Percentiles rank a stretch among this genome's conserved stretches.
Conservation (phyloP, 2,113 vertebrate species). For the Cacatua alba region DNA sequence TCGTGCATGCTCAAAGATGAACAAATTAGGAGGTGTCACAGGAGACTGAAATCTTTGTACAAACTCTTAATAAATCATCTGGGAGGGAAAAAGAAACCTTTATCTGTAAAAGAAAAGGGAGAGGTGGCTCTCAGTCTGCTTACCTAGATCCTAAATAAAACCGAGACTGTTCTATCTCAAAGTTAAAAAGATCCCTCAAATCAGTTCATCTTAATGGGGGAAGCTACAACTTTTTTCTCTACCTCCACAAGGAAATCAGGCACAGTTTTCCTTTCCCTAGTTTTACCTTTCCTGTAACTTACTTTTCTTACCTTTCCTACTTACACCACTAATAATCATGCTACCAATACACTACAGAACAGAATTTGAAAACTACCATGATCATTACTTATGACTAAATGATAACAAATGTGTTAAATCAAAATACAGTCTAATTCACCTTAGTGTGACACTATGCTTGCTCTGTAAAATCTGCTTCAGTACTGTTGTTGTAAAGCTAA, state of each 20-base stretch:
- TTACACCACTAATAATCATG: neutral
- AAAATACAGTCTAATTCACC: neutral
- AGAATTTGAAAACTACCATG: neutral
- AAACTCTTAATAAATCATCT: slow-evolving; percentile 36
- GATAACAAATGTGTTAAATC: neutral
- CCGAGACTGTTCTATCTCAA: neutral
- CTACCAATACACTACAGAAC: neutral
- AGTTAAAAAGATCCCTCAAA: neutral
- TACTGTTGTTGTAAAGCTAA: neutral
- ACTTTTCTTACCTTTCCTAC: neutral
- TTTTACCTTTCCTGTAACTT: neutral
- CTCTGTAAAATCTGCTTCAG: neutral
- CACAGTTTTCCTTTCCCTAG: neutral
- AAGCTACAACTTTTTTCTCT: neutral
- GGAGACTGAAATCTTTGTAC: slow-evolving; percentile 22
- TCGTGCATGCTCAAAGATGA: slow-evolving; percentile 12
- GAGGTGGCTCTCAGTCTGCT: neutral
- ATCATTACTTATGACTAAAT: neutral
- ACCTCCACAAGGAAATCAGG: neutral
- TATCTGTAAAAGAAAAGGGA: neutral
- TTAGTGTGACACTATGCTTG: neutral
- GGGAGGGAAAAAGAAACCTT: neutral
- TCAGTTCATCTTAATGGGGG: neutral
- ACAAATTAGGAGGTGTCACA: slow-evolving; percentile 22
- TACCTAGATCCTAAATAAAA: neutral